phyloP scores from a whole-genome alignment of 2,888 invertebrate genomes.

The Papilio protenor region DNA sequence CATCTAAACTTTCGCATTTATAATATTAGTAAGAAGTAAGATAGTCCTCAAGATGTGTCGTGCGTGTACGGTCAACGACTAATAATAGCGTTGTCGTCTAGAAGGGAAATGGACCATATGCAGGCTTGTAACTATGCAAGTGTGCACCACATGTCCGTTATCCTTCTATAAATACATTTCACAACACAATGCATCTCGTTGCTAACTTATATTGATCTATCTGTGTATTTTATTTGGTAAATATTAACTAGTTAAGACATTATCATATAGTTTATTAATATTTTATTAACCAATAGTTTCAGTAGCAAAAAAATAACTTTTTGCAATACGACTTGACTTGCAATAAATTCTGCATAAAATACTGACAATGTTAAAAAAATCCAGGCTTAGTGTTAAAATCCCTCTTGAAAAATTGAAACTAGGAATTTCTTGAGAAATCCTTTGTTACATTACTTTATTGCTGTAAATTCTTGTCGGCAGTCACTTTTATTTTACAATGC shows the following conservation, averaged over 20 bases:
- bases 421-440: constrained; percentile 38
- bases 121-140: constrained; percentile 48
- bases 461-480: constrained; percentile 21
- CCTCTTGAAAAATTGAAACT: constrained; percentile 40
- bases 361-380: constrained; percentile 41
- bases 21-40: too few relatives aligned
- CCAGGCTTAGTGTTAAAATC: constrained; percentile 35
- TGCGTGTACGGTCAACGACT: constrained; percentile 32
- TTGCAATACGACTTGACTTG: constrained; percentile 27
- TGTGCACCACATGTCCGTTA: constrained; percentile 53
- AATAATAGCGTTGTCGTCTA: constrained; percentile 43
- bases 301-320: neutral
- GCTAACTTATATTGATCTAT: constrained; percentile 3
- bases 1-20: too few relatives aligned
- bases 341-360: constrained; percentile 38
- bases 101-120: constrained; percentile 41
- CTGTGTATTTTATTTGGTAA: neutral
- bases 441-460: constrained; percentile 35
- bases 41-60: constrained; percentile 1
- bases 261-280: neutral
- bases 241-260: neutral
- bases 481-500: neutral
- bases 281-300: neutral
- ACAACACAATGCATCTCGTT: constrained; percentile 28
- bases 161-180: constrained; percentile 36